Conservation (phyloP, 2,113 vertebrate species). For the Anser brachyrhynchus region DNA sequence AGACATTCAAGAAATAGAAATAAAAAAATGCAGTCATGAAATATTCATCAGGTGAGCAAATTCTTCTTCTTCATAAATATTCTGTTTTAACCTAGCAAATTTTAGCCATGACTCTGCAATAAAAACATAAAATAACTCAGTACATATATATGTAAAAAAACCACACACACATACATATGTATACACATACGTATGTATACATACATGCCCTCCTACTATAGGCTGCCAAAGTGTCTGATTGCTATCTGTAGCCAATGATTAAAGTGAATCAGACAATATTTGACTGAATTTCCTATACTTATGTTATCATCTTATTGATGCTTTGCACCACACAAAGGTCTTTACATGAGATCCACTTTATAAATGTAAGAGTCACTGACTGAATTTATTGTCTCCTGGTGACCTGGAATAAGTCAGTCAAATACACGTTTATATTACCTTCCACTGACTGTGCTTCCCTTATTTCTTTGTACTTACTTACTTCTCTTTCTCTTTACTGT, state of each 20-base stretch:
- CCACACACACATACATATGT: fast-evolving
- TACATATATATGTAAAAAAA: background rate
- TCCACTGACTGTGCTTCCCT: background rate
- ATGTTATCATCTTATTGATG: background rate
- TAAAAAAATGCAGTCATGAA: conserved; percentile 32
- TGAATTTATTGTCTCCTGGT: background rate
- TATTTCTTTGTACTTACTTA: background rate
- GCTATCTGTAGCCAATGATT: background rate
- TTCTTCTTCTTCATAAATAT: conserved; percentile 39
- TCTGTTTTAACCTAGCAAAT: conserved; percentile 18
- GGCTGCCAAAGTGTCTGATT: background rate
- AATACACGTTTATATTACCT: background rate
- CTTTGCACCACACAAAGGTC: background rate
- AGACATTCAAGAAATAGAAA: conserved; percentile 26
- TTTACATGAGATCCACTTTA: background rate
- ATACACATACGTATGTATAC: background rate
- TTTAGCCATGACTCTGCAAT: conserved; percentile 37
- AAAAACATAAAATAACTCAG: background rate
- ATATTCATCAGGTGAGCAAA: conserved; percentile 49
- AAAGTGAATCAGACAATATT: background rate
- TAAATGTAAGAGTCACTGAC: background rate
- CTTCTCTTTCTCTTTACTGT: no score
- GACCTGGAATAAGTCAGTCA: conserved; percentile 45
- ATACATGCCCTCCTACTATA: background rate
- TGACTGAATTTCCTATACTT: background rate